These are phyloP conservation scores for Madoqua kirkii DNA, from an alignment of 2,113 vertebrate genomes.

Conservation along the genomic window DNA sequence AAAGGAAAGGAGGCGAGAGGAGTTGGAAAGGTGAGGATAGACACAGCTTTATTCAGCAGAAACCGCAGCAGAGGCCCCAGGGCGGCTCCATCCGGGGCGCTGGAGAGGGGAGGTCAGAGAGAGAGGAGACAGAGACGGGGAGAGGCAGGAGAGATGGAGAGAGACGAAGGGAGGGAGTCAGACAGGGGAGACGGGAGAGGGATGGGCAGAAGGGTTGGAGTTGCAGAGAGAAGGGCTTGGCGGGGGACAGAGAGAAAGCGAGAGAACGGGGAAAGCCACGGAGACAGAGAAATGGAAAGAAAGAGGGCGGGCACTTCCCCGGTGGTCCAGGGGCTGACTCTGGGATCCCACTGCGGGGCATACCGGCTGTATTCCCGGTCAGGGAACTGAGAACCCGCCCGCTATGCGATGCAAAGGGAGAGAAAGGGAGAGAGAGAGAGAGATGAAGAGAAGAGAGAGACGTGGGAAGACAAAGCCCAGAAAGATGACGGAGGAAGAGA, in stretches of 20 bases:
- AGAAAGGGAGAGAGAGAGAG: no score
- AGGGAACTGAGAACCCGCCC: not conserved
- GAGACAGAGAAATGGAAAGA: not conserved
- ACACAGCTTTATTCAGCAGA: conserved; percentile 51
- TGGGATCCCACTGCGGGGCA: not conserved
- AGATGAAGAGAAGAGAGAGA: not conserved
- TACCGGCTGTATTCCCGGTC: not conserved
- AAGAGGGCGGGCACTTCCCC: not conserved
- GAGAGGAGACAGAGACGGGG: not conserved
- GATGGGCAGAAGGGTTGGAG: not conserved
- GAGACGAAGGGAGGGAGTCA: no score
- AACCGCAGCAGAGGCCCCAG: not conserved
- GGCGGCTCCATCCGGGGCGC: not conserved
- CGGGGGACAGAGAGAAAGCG: fast-evolving
- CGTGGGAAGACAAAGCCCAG: not conserved
- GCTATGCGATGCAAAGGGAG: not conserved
- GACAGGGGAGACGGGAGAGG: not conserved
- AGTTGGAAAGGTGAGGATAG: conserved; percentile 32
- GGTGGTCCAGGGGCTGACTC: not conserved
- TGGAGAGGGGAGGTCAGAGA: not conserved
- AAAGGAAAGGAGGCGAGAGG: not conserved
- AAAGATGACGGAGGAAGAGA: no score
- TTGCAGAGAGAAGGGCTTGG: not conserved
- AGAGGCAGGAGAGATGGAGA: not conserved
- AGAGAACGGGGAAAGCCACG: not conserved